Evolutionary conservation across 30 jellyfish, hydroid and myxozoan species (phyloP).

Genomic region (Cassiopea andromeda): DNA sequence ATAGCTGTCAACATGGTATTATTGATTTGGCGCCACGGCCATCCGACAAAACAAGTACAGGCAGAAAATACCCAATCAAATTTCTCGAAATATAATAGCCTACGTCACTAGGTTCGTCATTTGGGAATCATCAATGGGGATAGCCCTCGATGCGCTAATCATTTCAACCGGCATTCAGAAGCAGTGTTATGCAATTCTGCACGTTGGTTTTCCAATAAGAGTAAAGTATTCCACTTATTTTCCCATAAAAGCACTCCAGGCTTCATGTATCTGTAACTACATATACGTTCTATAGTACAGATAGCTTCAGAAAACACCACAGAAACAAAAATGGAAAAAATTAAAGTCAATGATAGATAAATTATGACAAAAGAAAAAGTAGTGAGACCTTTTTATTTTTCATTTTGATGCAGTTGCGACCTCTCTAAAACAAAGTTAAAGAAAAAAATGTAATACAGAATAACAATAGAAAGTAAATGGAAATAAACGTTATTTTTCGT

Average conservation of each 20-base stretch:
- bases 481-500: background rate
- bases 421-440: no score
- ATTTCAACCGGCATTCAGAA: background rate
- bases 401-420: no score
- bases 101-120: background rate
- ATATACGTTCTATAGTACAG: no score
- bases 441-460: no score
- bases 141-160: background rate
- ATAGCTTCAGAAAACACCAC: no score
- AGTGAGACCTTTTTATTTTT: no score
- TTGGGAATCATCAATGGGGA: background rate
- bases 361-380: no score
- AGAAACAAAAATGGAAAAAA: no score
- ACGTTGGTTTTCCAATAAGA: no score
- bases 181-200: background rate
- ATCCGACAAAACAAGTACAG: constrained; percentile 48
- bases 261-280: no score
- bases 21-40: constrained; percentile 65
- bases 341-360: no score
- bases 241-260: background rate
- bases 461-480: no score
- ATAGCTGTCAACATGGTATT: constrained; percentile 61
- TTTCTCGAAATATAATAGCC: background rate
- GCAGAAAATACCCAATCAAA: background rate
- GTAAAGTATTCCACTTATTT: background rate